These are phyloP conservation scores for Callopanchax toddi DNA, from an alignment of 2,113 vertebrate species.

Conservation along the genomic window DNA sequence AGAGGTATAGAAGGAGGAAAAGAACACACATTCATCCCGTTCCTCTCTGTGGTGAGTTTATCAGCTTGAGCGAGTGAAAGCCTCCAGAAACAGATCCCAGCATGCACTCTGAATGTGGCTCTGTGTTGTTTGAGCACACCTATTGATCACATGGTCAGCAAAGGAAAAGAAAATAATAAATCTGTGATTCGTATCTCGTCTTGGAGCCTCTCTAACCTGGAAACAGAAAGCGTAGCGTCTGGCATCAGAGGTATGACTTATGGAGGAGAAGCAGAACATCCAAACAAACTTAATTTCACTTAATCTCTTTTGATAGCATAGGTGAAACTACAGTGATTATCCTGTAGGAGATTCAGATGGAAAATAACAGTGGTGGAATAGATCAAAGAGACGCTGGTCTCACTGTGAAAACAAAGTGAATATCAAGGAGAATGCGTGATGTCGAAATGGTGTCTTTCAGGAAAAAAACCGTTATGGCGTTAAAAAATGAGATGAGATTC, in stretches of 20 bases:
- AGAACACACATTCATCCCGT: conserved; percentile 62
- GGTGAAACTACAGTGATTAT: conserved; percentile 74
- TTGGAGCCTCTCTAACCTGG: conserved; percentile 62
- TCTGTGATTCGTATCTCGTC: conserved; percentile 63
- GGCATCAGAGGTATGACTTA: conserved; percentile 28
- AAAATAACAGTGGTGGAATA: conserved; percentile 63
- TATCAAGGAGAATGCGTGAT: conserved; percentile 73
- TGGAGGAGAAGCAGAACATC: conserved; percentile 45
- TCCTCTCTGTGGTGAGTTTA: conserved; percentile 58
- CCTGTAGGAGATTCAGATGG: conserved; percentile 69
- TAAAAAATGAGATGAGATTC: conserved; percentile 77
- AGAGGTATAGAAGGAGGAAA: conserved; percentile 40
- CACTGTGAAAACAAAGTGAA: conserved; percentile 66
- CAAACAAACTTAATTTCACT: conserved; percentile 75
- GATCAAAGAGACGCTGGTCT: conserved; percentile 68
- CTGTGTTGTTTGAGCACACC: conserved; percentile 61
- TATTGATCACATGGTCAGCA: conserved; percentile 66
- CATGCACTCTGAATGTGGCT: conserved; percentile 24
- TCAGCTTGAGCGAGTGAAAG: conserved; percentile 65
- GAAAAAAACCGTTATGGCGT: conserved; percentile 40
- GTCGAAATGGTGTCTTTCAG: conserved; percentile 45
- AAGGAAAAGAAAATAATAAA: conserved; percentile 42
- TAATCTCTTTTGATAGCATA: conserved; percentile 75
- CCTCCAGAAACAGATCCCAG: conserved; percentile 47
- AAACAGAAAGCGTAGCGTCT: conserved; percentile 40